Evolutionary conservation across 2,888 invertebrate species (phyloP).

Genomic region (Perdita meconis): DNA sequence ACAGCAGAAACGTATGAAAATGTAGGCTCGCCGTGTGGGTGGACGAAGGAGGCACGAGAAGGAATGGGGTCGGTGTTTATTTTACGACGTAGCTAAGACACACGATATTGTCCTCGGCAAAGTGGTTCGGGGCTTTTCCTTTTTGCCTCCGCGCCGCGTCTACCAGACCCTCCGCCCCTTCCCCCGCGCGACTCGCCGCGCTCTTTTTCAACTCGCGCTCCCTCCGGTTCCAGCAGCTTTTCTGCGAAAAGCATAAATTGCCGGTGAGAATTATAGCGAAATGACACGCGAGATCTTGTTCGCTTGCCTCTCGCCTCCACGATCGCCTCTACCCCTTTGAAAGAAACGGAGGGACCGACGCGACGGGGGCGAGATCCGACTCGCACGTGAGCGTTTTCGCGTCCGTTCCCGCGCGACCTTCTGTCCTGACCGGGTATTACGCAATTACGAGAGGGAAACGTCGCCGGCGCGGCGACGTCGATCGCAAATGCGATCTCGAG

Average conservation of each 20-base stretch:
- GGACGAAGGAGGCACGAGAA: not conserved
- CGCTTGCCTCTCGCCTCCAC: constrained; percentile 27
- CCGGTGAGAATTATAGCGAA: constrained; percentile 61
- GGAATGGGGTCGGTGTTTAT: constrained; percentile 58
- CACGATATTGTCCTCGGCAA: constrained; percentile 64
- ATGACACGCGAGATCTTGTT: constrained; percentile 69
- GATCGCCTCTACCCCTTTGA: too few relatives aligned
- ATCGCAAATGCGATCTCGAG: constrained; percentile 22
- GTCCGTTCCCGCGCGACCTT: constrained; percentile 25
- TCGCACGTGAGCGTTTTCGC: constrained; percentile 39
- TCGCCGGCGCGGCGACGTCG: not conserved
- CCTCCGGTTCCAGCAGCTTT: constrained; percentile 28
- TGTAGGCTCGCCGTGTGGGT: constrained; percentile 18
- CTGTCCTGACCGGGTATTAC: constrained; percentile 26
- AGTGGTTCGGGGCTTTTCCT: constrained; percentile 51
- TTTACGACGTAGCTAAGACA: constrained; percentile 66
- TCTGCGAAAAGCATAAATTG: constrained; percentile 66
- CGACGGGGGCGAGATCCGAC: not conserved
- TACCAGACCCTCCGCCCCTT: not conserved
- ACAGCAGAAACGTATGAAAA: constrained; percentile 51
- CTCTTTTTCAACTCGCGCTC: constrained; percentile 22
- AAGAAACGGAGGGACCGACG: not conserved
- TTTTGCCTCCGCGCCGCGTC: constrained; percentile 21
- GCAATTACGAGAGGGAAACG: constrained; percentile 37
- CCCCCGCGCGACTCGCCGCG: not conserved